These are phyloP conservation scores for Myrmecophaga tridactyla DNA, from an alignment of 2,113 vertebrate species.

Conservation along the genomic window DNA sequence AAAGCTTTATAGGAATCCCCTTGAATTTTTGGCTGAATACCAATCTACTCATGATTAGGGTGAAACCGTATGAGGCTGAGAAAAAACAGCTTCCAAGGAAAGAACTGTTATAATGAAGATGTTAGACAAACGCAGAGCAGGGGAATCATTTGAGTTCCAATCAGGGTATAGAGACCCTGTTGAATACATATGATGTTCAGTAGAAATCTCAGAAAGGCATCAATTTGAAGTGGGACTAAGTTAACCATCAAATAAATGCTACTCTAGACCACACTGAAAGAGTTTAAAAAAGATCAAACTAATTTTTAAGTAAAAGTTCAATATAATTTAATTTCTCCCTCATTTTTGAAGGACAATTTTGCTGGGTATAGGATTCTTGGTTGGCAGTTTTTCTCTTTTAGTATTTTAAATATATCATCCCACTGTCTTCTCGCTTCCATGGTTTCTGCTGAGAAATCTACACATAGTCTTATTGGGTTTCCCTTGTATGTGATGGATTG, in stretches of 20 bases:
- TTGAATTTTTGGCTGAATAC: not conserved
- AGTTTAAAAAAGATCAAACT: not conserved
- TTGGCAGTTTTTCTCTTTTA: too few species aligned
- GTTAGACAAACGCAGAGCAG: not conserved
- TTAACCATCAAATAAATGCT: not conserved
- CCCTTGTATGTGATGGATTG: too few species aligned
- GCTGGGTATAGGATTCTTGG: too few species aligned
- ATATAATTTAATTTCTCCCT: too few species aligned
- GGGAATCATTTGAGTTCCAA: not conserved
- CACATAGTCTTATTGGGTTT: too few species aligned
- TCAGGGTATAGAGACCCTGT: not conserved
- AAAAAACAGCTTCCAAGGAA: not conserved
- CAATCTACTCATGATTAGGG: not conserved
- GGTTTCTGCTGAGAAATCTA: too few species aligned
- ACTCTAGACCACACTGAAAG: not conserved
- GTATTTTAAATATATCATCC: too few species aligned
- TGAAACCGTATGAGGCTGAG: not conserved
- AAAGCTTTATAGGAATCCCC: not conserved
- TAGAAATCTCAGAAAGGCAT: not conserved
- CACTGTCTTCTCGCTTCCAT: too few species aligned
- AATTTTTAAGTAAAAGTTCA: not conserved
- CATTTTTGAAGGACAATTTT: too few species aligned
- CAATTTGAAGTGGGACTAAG: not conserved
- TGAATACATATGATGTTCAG: not conserved
- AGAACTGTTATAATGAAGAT: not conserved